A percentile compares a stretch with the other conserved stretches of the same genome.
phyloP scores from a whole-genome alignment of 2,797 vertebrate species.

The Eremophila alpestris region DNA sequence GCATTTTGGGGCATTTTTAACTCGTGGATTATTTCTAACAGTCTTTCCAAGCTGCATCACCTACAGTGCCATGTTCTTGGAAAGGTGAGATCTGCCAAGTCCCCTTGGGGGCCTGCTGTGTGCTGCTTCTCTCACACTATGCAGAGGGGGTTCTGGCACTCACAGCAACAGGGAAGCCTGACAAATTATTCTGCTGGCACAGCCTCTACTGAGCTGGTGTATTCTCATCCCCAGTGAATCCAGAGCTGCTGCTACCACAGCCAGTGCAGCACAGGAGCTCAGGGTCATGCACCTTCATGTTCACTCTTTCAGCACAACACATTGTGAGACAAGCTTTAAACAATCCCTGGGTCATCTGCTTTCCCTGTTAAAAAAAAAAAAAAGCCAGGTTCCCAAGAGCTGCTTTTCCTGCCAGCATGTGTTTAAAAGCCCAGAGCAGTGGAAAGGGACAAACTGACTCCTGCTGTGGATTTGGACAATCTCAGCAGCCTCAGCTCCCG shows the following conservation, averaged over 20 bases:
- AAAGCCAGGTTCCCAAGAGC: neutral
- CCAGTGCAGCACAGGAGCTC: neutral
- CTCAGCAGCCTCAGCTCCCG: neutral
- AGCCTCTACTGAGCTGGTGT: neutral
- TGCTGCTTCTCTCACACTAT: neutral
- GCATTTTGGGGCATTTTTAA: neutral
- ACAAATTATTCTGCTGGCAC: neutral
- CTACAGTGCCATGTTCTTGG: fast-evolving
- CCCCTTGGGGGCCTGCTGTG: neutral
- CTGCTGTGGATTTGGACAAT: fast-evolving
- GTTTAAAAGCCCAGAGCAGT: neutral
- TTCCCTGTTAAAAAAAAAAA: neutral
- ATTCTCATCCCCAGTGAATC: neutral
- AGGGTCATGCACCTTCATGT: neutral
- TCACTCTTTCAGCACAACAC: neutral
- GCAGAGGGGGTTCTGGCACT: neutral
- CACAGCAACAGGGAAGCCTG: neutral
- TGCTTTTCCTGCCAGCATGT: neutral
- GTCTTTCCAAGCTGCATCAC: neutral
- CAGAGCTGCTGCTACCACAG: neutral
- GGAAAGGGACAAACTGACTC: neutral
- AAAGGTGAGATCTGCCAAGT: neutral
- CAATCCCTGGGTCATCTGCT: neutral
- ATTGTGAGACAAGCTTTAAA: neutral
- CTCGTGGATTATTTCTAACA: neutral